Conservation (phyloP, 2,113 vertebrate genomes). For the Onychorhynchus coronatus region DNA sequence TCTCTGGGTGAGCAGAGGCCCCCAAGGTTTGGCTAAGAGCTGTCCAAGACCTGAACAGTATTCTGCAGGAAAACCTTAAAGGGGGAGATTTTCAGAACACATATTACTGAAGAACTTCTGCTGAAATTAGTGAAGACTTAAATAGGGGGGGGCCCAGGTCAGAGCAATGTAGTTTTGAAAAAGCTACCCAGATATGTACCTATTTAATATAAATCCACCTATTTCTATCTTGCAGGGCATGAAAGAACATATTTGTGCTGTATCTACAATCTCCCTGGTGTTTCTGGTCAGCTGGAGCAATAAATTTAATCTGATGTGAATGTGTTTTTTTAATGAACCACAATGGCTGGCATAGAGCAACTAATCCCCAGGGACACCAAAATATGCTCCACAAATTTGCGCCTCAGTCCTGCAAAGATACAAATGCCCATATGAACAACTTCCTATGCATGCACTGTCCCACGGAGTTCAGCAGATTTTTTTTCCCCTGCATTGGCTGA, state of each 20-base stretch:
- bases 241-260: constrained; percentile 10
- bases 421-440: not conserved
- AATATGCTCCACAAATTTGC: not conserved
- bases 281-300: constrained; percentile 26
- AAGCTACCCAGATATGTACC: not conserved
- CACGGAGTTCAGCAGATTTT: not conserved
- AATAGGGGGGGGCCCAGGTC: not conserved
- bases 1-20: not conserved
- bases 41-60: not conserved
- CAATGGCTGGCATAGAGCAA: not conserved
- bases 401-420: not conserved
- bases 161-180: not conserved
- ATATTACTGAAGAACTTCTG: not conserved
- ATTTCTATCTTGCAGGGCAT: not conserved
- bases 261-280: not conserved
- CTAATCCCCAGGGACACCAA: not conserved
- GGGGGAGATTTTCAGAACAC: not conserved
- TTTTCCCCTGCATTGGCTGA: not conserved
- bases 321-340: not conserved
- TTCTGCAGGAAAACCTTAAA: not conserved
- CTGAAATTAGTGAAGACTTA: not conserved
- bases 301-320: not conserved
- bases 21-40: not conserved
- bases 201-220: not conserved
- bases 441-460: not conserved